Evolutionary conservation across 2,113 vertebrate species (phyloP).

Genomic region (Cranoglanis bouderius): DNA sequence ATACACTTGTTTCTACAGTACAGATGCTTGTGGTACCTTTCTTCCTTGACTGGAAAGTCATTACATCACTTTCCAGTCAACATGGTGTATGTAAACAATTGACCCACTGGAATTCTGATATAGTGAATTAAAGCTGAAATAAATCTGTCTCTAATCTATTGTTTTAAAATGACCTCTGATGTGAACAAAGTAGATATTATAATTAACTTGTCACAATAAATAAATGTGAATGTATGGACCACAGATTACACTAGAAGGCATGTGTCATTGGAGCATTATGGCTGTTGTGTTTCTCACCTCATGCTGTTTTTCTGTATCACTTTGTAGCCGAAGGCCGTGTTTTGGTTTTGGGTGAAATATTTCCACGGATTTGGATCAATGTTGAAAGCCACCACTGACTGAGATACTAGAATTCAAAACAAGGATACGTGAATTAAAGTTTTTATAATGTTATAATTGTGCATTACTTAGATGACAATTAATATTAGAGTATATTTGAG

Average conservation of each 20-base stretch:
- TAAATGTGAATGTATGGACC: not conserved
- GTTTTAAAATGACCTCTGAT: not conserved
- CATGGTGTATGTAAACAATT: not conserved
- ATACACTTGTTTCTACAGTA: not conserved
- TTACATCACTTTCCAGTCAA: not conserved
- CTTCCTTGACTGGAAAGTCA: not conserved
- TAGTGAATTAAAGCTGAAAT: not conserved
- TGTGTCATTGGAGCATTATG: not conserved
- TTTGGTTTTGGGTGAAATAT: not conserved
- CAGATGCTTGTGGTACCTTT: not conserved
- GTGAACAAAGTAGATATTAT: not conserved
- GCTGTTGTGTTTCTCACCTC: conserved; percentile 41
- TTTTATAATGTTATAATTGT: not conserved
- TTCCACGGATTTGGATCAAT: conserved; percentile 69
- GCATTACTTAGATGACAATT: not conserved
- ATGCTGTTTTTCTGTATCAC: conserved; percentile 60
- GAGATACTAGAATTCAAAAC: conserved; percentile 53
- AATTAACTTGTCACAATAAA: not conserved
- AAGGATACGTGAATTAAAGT: not conserved
- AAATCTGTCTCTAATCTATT: not conserved
- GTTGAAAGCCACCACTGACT: conserved; percentile 60
- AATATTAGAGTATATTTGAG: not conserved
- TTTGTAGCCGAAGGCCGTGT: conserved; percentile 70
- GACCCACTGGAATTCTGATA: not conserved
- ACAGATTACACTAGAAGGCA: not conserved